Conservation (phyloP, 2,113 vertebrate species). For the Hydrolagus affinis region DNA sequence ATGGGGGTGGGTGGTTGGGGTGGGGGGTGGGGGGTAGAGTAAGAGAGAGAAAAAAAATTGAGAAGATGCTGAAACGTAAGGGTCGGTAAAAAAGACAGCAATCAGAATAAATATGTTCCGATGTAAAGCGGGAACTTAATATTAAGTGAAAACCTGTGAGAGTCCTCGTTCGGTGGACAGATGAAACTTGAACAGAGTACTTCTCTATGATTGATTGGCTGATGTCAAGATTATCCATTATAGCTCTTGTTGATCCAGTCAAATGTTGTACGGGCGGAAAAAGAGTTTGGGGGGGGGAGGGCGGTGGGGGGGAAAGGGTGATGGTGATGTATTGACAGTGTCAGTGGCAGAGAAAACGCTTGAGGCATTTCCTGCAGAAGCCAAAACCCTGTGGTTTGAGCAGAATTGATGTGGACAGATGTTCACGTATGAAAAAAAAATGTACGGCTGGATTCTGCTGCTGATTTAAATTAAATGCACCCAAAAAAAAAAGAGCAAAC, state of each 20-base stretch:
- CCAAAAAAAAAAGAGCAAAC: neutral
- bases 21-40: too few relatives aligned
- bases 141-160: conserved; percentile 30
- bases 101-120: conserved; percentile 29
- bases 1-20: neutral
- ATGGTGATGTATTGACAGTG: conserved; percentile 27
- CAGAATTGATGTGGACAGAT: conserved; percentile 10
- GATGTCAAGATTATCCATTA: conserved; percentile 25
- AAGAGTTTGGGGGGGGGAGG: too few relatives aligned
- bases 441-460: neutral
- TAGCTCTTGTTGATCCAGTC: conserved; percentile 31
- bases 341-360: conserved; percentile 23
- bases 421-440: neutral
- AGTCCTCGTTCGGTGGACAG: conserved; percentile 25
- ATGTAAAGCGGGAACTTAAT: conserved; percentile 9
- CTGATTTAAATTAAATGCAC: neutral
- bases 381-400: conserved; percentile 18
- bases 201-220: conserved; percentile 30
- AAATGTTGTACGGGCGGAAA: conserved; percentile 12
- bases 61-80: neutral
- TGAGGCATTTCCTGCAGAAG: conserved; percentile 20
- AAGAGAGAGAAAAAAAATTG: neutral
- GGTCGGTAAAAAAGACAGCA: neutral
- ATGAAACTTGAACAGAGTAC: conserved; percentile 4
- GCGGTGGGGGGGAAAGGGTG: neutral